Base-by-base conservation (phyloP, 1,140 invertebrate genomes). In the Drosophila micromelanica region DNA sequence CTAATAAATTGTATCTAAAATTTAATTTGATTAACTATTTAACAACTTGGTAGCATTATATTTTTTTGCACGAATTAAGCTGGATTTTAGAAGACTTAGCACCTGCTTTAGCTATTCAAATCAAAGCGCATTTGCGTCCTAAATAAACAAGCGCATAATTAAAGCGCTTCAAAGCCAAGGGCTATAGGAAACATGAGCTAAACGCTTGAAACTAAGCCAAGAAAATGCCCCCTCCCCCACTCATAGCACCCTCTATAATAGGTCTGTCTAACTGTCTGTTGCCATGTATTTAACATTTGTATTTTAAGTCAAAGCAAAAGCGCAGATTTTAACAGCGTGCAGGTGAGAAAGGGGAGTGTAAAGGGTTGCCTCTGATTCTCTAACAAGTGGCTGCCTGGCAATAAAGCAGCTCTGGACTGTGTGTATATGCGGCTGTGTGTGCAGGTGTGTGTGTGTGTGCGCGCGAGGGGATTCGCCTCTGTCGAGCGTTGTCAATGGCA, bases 101-200 rank as follows among this genome's bases (percentile, higher is more conserved):
- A 35, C 27, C 11, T 32, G 27, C 5, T 7, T 51, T 32, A 30
- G 3, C 43, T 40, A 15, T 45, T 35, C 3, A 38, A 70, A 48
- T 20, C 49, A 49, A 75, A 78, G 62, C 78, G 59, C 48, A 63
- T 79, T 76, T 64, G 49, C 64, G 68, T 74, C 43, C 76, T 84
- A 73, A 84, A 46, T 72, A 78, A 75, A 78, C 69, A 72, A 81
- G 71, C 62, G 63, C 71, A 54, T 84, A 81, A 87, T 87, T 86
- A 82, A 82, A 63, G 48, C 42, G 62, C 52, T 75, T 68, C 61
- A 61, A 73, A 65, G 30, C 75, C 63, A 60, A 65, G 2, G 52
- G 43, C 56, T 55, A 52, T 35, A 30, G 5, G 71, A 76, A 61
- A 76, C 48, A 65, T 55, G 23, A 51, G 30, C 64, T 45, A 15